Percentiles rank a stretch among this genome's conserved stretches.
phyloP scores from a whole-genome alignment of 2,113 vertebrate genomes.

The Mobula hypostoma region DNA sequence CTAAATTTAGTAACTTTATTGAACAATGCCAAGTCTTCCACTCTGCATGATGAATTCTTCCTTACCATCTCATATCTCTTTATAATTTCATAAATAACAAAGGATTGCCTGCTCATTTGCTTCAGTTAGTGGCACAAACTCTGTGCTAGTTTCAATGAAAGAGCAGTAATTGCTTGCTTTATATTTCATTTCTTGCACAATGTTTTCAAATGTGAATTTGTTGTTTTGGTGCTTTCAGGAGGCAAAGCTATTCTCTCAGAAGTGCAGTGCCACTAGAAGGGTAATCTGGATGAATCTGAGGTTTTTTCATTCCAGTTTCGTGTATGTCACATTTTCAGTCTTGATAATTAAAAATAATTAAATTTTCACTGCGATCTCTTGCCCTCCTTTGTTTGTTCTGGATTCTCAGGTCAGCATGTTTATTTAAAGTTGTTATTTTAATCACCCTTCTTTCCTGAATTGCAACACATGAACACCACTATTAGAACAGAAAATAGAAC shows the following conservation, averaged over 20 bases:
- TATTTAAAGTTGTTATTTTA: background rate
- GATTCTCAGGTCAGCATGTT: background rate
- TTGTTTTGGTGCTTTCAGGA: background rate
- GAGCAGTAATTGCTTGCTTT: background rate
- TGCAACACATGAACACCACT: background rate
- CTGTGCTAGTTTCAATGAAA: background rate
- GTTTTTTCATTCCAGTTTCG: background rate
- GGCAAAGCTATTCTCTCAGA: background rate
- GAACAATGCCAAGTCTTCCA: background rate
- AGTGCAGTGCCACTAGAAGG: background rate
- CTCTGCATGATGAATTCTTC: background rate
- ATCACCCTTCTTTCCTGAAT: background rate
- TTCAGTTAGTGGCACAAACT: background rate
- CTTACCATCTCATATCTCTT: background rate
- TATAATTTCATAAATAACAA: background rate
- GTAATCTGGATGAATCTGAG: background rate
- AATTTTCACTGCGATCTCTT: background rate
- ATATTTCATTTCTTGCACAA: background rate
- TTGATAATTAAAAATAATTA: slow-evolving; percentile 6
- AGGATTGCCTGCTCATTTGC: background rate
- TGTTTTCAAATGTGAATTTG: background rate
- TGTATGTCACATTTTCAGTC: background rate
- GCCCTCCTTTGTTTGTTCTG: background rate
- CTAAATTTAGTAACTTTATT: slow-evolving; percentile 11
- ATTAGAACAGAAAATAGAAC: background rate